These are phyloP conservation scores for Colletes gigas DNA, from an alignment of 1,140 invertebrate species.

Conservation along the genomic window DNA sequence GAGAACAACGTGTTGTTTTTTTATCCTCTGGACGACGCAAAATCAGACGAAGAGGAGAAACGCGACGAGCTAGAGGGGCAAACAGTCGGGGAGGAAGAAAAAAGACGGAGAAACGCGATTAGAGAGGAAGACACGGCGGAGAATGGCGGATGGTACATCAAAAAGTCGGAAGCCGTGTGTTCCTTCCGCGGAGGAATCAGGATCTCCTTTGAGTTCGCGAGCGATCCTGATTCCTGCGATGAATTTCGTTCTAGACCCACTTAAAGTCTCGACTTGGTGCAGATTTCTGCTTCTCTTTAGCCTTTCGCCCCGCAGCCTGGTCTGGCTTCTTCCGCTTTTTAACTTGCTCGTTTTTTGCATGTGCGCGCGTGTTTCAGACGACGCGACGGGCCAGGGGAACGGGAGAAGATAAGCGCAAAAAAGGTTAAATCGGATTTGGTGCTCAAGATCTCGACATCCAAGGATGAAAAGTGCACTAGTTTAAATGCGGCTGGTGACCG, in stretches of 20 bases:
- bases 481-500: constrained; percentile 36
- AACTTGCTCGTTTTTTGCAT: constrained; percentile 12
- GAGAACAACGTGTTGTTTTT: not conserved
- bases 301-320: not conserved
- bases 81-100: constrained; percentile 8
- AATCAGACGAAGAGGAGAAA: constrained; percentile 9
- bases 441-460: constrained; percentile 26
- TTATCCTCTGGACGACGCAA: not conserved
- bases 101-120: constrained; percentile 37
- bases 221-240: constrained; percentile 15
- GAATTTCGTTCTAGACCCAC: constrained; percentile 43
- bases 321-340: constrained; percentile 40
- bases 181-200: constrained; percentile 8
- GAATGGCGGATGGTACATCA: constrained; percentile 14
- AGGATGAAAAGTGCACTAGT: constrained; percentile 30
- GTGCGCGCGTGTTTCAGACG: constrained; percentile 19
- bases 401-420: constrained; percentile 8
- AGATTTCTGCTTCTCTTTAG: constrained; percentile 37
- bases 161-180: constrained; percentile 27
- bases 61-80: not conserved
- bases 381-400: not conserved
- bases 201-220: constrained; percentile 23
- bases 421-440: constrained; percentile 49
- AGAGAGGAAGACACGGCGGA: constrained; percentile 6
- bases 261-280: constrained; percentile 21